Evolutionary conservation across 2,797 vertebrate species (phyloP).

Genomic region (Lacerta viridis): DNA sequence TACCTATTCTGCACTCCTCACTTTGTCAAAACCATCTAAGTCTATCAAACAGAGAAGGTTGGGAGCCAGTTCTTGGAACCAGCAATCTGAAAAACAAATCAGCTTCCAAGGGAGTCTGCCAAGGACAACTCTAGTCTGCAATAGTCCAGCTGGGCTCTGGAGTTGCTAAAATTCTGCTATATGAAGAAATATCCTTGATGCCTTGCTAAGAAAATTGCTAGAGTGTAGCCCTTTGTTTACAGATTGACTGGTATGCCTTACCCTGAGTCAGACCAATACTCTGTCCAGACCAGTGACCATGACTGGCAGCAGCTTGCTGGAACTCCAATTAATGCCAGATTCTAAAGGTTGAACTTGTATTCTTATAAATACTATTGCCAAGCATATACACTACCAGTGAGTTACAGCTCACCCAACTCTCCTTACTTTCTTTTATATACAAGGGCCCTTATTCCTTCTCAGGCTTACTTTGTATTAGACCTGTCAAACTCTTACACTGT

Average conservation of each 20-base stretch:
- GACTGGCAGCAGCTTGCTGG: neutral
- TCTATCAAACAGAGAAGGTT: slow-evolving; percentile 13
- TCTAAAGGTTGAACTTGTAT: neutral
- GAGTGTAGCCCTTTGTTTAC: neutral
- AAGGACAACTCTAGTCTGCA: slow-evolving; percentile 20
- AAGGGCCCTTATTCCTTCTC: neutral
- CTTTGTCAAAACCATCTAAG: slow-evolving; percentile 24
- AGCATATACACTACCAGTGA: neutral
- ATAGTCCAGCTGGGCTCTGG: neutral
- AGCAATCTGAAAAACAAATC: slow-evolving; percentile 34
- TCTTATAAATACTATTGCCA: neutral
- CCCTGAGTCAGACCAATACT: neutral
- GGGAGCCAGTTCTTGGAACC: neutral
- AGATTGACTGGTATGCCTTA: slow-evolving; percentile 1
- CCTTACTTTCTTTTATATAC: neutral
- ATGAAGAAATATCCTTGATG: neutral
- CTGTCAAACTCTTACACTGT: neutral
- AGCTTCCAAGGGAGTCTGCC: slow-evolving; percentile 23
- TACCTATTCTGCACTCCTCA: neutral
- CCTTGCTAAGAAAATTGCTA: neutral
- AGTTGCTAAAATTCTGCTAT: neutral
- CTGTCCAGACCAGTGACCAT: neutral
- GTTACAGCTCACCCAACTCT: neutral
- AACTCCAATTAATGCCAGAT: neutral
- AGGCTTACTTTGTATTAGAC: neutral